phyloP scores from a whole-genome alignment of 2,888 invertebrate species.

The Gandaritis pyraliata region DNA sequence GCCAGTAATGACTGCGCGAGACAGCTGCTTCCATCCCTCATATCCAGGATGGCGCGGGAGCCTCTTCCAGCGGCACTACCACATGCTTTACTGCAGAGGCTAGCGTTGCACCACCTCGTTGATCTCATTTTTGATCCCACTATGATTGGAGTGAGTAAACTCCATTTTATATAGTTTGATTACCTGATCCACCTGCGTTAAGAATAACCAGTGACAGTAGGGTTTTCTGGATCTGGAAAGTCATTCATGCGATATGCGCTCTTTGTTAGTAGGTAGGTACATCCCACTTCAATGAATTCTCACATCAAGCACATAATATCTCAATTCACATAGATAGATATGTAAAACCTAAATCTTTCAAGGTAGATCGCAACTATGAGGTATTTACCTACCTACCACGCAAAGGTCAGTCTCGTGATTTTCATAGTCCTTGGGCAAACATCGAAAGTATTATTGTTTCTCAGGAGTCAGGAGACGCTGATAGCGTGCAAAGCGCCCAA shows the following conservation, averaged over 20 bases:
- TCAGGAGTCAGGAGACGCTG: conserved; percentile 69
- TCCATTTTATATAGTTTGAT: neutral
- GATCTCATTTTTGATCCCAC: conserved; percentile 73
- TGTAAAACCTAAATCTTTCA: too few species aligned
- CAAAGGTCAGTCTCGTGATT: neutral
- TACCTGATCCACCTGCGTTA: too few species aligned
- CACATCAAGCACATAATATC: too few species aligned
- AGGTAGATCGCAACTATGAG: too few species aligned
- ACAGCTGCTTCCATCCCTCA: conserved; percentile 69
- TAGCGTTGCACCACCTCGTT: conserved; percentile 72
- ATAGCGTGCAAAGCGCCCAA: conserved; percentile 62
- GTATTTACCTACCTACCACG: too few species aligned
- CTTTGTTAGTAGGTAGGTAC: too few species aligned
- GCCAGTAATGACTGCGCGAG: conserved; percentile 68
- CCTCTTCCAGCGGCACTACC: conserved; percentile 80
- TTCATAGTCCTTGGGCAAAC: neutral
- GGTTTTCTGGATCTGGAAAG: too few species aligned
- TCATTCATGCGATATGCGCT: too few species aligned
- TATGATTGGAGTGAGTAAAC: conserved; percentile 66
- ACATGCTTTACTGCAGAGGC: conserved; percentile 71
- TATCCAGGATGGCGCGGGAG: conserved; percentile 78
- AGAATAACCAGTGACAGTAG: too few species aligned
- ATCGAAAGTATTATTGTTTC: neutral
- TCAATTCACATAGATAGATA: too few species aligned
- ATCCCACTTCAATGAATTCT: too few species aligned